Evolutionary conservation across 2,113 vertebrate genomes (phyloP).

Genomic region (Syngnathus scovelli): DNA sequence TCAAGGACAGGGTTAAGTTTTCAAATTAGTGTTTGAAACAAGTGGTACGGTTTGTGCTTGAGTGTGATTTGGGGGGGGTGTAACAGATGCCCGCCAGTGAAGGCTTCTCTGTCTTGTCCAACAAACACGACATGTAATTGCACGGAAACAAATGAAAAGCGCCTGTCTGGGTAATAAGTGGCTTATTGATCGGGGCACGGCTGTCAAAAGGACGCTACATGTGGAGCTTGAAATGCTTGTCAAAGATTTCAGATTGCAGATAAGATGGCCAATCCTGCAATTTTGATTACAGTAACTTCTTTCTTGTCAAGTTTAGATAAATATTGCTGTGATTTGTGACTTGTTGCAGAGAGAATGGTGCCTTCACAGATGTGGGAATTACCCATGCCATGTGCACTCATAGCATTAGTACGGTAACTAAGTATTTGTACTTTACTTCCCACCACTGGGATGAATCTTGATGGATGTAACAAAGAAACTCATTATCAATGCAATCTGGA

Average conservation of each 20-base stretch:
- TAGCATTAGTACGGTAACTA: too few species aligned
- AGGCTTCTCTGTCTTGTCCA: conserved; percentile 29
- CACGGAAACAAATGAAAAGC: conserved; percentile 29
- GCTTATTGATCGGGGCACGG: conserved; percentile 13
- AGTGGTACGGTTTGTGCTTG: conserved; percentile 7
- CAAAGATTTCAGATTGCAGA: conserved; percentile 9
- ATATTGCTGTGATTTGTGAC: background rate
- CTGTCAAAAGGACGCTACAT: conserved; percentile 14
- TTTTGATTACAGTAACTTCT: background rate
- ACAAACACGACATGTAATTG: conserved; percentile 33
- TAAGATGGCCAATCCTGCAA: conserved; percentile 12
- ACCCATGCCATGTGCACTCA: too few species aligned
- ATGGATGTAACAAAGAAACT: conserved; percentile 15
- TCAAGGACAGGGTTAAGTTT: background rate
- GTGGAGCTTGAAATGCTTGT: conserved; percentile 8
- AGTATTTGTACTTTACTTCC: background rate
- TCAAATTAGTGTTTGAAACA: background rate
- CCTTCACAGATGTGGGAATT: too few species aligned
- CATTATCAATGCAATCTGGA: conserved; percentile 40
- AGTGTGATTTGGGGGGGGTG: conserved; percentile 41
- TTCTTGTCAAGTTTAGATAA: background rate
- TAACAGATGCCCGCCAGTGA: conserved; percentile 39
- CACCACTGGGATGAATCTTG: background rate
- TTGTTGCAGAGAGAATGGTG: background rate
- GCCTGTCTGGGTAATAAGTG: conserved; percentile 25